Percentiles rank a stretch among this genome's conserved stretches.
Conservation (phyloP, 2,113 vertebrate species). For the Dromas ardeola region DNA sequence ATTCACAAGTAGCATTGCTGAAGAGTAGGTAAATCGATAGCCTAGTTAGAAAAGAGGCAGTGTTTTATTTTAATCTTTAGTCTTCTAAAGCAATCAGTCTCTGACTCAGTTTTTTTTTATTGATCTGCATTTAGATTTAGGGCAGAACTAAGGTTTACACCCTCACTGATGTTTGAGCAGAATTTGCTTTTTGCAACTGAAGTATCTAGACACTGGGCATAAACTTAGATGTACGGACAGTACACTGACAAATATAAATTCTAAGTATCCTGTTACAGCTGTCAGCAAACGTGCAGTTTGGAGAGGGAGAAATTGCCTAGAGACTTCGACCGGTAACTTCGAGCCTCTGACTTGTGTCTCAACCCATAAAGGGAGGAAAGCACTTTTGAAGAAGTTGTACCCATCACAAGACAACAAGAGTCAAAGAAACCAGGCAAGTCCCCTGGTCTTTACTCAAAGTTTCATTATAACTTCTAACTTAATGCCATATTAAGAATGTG, state of each 20-base stretch:
- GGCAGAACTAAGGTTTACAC: neutral
- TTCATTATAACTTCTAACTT: neutral
- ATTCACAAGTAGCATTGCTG: neutral
- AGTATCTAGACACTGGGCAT: neutral
- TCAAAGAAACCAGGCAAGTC: neutral
- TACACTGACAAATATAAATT: slow-evolving; percentile 9
- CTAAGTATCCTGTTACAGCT: slow-evolving; percentile 21
- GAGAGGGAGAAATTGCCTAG: neutral
- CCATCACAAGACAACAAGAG: neutral
- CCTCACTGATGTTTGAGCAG: neutral
- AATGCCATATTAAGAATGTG: neutral
- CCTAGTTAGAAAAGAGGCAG: neutral
- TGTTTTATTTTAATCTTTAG: neutral
- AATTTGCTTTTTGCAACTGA: neutral
- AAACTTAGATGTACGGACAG: neutral
- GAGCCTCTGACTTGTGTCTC: neutral
- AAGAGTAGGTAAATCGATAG: neutral
- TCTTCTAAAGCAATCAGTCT: neutral
- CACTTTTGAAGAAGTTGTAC: neutral
- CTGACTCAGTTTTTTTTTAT: neutral
- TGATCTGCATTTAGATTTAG: neutral
- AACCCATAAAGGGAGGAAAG: neutral
- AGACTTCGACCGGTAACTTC: neutral
- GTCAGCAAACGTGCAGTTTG: neutral
- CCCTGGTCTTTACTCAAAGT: neutral